Conservation (phyloP, 2,888 invertebrate species). For the Eristalis pertinax region DNA sequence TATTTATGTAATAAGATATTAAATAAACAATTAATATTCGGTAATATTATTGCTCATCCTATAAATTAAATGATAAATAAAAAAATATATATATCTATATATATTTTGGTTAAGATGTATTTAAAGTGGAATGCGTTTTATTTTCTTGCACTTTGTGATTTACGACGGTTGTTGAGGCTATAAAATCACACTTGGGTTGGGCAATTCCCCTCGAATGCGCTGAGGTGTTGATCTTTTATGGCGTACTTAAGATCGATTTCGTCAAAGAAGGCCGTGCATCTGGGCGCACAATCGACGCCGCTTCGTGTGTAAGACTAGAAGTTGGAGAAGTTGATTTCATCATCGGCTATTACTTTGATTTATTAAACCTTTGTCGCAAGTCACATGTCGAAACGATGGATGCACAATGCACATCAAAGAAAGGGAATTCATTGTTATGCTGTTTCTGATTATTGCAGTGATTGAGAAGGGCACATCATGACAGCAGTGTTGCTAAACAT, state of each 20-base stretch:
- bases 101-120: slow-evolving; percentile 63
- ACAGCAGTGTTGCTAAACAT: background rate
- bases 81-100: slow-evolving; percentile 12
- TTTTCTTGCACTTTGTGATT: background rate
- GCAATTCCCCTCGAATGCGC: no score
- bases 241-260: background rate
- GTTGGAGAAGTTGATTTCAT: background rate
- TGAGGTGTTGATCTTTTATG: background rate
- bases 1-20: slow-evolving; percentile 62
- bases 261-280: background rate
- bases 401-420: background rate
- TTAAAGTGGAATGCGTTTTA: slow-evolving; percentile 35
- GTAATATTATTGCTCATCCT: slow-evolving; percentile 46
- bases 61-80: slow-evolving; percentile 56
- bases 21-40: slow-evolving; percentile 36
- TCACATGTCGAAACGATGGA: background rate
- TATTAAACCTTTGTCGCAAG: background rate
- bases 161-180: background rate
- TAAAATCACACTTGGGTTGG: background rate
- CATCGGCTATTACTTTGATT: background rate
- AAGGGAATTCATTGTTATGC: background rate
- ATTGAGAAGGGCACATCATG: no score
- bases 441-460: no score
- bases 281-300: background rate
- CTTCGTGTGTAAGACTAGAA: background rate